Evolutionary conservation across 2,797 vertebrate genomes (phyloP), one percentile per base, ranked within the genome.

Genomic region (Arctocebus calabarensis): DNA sequence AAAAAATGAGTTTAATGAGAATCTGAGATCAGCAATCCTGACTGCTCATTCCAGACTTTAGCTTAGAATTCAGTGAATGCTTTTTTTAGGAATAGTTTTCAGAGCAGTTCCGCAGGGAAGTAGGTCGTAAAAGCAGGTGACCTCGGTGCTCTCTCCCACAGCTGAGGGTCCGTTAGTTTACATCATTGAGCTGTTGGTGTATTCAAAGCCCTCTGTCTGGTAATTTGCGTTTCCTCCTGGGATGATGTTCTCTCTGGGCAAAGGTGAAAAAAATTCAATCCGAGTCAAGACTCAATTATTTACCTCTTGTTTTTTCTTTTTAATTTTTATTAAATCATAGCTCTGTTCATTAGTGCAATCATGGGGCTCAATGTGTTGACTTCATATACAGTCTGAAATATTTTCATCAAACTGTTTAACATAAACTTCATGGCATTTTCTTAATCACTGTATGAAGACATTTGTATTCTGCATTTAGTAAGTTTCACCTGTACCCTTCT

Each of bases 171-270:
- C 78, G 25, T 78, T 62, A 27, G 84, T 93, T 96, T 78, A 90
- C 62, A 85, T 83, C 59, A 75, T 90, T 92, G 88, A 86, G 55
- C 40, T 66, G 20, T 73, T 88, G 34, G 11, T 52, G 19, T 59
- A n/a, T 81, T 91, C 71, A 96, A 97, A 96, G 62, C 16, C 17
- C 61, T 93, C 16, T 22, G 8, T 64, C 57, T 90, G 62, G 95
- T 85, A 93, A 71, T 61, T 68, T 40, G 7, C 45, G 40, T 88
- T 81, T 70, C 37, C 88, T 94, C 66, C 37, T 55, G 55, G 16
- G 57, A 94, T 32, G 4, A 78, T 40, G n/a, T 90, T 90, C 45
- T 92, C 12, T 78, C 70, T 59, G 88, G 75, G 59, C 19, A 71
- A 20, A 90, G 40, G 29, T 88, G 25, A 59, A 45, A 59, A 93